Evolutionary conservation across 2,888 invertebrate genomes (phyloP).

Genomic region (Dermolepida albohirtum): DNA sequence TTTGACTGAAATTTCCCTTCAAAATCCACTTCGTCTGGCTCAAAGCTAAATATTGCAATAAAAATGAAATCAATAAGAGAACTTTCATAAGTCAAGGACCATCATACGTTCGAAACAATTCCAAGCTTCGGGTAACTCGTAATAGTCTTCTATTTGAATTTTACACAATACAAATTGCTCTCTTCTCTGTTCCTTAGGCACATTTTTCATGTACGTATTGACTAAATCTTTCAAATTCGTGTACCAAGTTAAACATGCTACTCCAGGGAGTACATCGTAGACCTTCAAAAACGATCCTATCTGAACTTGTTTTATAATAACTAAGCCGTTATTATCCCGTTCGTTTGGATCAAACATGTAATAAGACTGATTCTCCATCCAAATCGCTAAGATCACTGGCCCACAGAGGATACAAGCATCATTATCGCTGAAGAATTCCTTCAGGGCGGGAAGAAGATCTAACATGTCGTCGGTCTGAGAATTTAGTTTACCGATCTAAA

Average conservation of each 20-base stretch:
- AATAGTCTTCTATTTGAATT: conserved; percentile 59
- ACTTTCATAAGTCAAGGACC: not conserved
- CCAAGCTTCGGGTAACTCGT: conserved; percentile 58
- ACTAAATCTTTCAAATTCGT: conserved; percentile 59
- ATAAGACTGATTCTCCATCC: conserved; percentile 62
- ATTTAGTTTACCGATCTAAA: conserved; percentile 56
- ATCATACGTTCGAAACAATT: conserved; percentile 60
- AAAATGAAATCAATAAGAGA: not conserved
- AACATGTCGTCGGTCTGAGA: conserved; percentile 57
- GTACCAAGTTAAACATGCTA: conserved; percentile 63
- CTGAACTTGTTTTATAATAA: conserved; percentile 47
- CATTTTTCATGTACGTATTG: conserved; percentile 61
- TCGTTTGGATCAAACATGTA: conserved; percentile 66
- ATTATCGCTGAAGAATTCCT: conserved; percentile 59
- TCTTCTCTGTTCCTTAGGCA: conserved; percentile 54
- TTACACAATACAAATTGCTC: conserved; percentile 60
- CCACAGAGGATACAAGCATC: conserved; percentile 62
- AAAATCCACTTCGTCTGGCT: conserved; percentile 58
- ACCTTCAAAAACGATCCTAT: conserved; percentile 51
- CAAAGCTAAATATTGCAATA: conserved; percentile 21
- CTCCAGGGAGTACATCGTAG: conserved; percentile 54
- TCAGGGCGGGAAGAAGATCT: conserved; percentile 59
- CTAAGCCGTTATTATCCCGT: conserved; percentile 59
- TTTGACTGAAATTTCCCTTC: conserved; percentile 57
- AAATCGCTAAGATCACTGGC: conserved; percentile 62